Base-by-base conservation (phyloP, 2,113 vertebrate genomes). In the Ctenomys sociabilis region DNA sequence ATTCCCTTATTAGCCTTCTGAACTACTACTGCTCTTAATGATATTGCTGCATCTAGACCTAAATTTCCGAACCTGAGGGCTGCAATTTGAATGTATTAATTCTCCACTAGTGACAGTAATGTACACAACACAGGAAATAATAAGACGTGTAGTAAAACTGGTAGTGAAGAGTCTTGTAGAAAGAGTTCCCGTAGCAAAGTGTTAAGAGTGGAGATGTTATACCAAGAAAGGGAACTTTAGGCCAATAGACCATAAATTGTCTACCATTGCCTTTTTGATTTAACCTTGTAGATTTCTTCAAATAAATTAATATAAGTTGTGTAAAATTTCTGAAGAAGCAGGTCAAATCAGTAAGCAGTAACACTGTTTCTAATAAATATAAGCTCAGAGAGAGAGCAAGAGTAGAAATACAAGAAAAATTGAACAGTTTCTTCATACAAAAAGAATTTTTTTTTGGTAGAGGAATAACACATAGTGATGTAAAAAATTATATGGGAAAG, bases 251-350 rank as follows among this genome's bases (percentile, higher is more conserved):
- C 54, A 52, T n/a, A 63, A 26, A n/a, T 59, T 13, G 21, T 43
- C 26, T 57, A 5, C 8, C 11, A 28, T 63, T 85, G 7, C 21
- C 24, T 95, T 63, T 80, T 49, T 59, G 22, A 61, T 61, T 40
- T 82, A 61, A 66, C 9, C 8, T 6, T 1, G n/a, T 24, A 90
- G 11, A 88, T 32, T 54, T 88, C 26, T 84, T n/a, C 24, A 77
- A 83, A 75, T 85, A 80, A 88, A 85, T 35, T 87, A 77, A 85
- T 91, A 61, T 88, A 88, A 88, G 85, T 66, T 45, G 2, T 17
- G 52, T 64, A 26, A 22, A 59, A 66, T 32, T 80, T 96, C 5
- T 80, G 32, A 37, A 19, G 7, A 78, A 78, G 12, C 32, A 93
- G 28, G 1, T 7, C 17, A 91, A 66, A 43, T 78, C 3, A 73